Percentiles rank a stretch among this genome's conserved stretches.
Evolutionary conservation across 2,888 invertebrate species (phyloP).

Genomic region (Trichopoda pennipes): DNA sequence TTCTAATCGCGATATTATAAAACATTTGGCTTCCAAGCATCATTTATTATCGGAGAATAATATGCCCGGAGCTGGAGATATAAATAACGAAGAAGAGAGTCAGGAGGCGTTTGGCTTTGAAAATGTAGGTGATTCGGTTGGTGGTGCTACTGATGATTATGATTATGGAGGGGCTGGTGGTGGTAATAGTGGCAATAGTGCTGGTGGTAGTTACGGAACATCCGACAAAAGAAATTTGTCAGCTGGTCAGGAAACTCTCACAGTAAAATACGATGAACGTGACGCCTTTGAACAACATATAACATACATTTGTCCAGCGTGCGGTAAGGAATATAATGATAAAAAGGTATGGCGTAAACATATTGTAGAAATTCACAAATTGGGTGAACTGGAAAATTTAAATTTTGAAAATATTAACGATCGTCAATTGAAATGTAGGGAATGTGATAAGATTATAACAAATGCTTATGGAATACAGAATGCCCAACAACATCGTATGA

Average conservation of each 20-base stretch:
- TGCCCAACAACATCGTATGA: slow-evolving; percentile 77
- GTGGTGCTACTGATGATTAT: slow-evolving; percentile 45
- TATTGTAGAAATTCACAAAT: slow-evolving; percentile 75
- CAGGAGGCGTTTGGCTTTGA: slow-evolving; percentile 62
- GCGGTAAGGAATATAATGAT: slow-evolving; percentile 76
- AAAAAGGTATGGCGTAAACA: slow-evolving; percentile 77
- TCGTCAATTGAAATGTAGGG: slow-evolving; percentile 75
- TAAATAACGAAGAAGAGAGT: slow-evolving; percentile 66
- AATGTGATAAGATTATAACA: slow-evolving; percentile 77
- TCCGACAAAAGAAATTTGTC: slow-evolving; percentile 30
- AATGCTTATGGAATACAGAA: slow-evolving; percentile 78
- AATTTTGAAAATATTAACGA: slow-evolving; percentile 76
- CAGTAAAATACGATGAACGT: slow-evolving; percentile 71
- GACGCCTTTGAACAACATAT: slow-evolving; percentile 76
- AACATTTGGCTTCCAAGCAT: slow-evolving; percentile 74
- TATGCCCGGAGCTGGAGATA: background rate
- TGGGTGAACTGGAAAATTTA: slow-evolving; percentile 75
- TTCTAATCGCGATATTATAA: slow-evolving; percentile 72
- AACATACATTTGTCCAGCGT: slow-evolving; percentile 77
- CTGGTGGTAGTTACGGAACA: slow-evolving; percentile 22
- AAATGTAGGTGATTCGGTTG: slow-evolving; percentile 36
- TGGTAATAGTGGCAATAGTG: background rate
- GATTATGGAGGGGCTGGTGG: slow-evolving; percentile 38
- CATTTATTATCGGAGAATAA: slow-evolving; percentile 69
- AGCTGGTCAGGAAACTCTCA: slow-evolving; percentile 55